Evolutionary conservation across 1,140 invertebrate species (phyloP).

Genomic region (Uloborus diversus): DNA sequence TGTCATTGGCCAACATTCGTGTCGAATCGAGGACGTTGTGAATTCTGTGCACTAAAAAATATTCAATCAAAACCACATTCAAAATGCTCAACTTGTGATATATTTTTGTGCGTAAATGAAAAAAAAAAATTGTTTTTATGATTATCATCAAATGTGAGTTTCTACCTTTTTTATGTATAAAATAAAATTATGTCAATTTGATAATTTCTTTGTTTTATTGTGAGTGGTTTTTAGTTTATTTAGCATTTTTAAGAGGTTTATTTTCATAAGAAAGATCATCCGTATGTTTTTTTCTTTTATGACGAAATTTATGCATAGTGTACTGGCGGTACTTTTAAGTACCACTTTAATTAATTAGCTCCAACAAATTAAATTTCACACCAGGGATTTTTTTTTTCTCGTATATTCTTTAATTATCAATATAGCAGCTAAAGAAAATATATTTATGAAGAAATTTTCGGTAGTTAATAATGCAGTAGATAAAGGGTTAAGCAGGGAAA

Average conservation of each 20-base stretch:
- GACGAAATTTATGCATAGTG: no score
- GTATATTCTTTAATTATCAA: slow-evolving; percentile 2
- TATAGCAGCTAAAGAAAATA: slow-evolving; percentile 5
- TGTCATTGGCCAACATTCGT: slow-evolving; percentile 35
- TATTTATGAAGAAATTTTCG: slow-evolving; percentile 1
- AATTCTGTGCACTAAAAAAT: slow-evolving; percentile 24
- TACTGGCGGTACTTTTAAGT: no score
- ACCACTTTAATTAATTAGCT: no score
- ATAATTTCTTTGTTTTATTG: slow-evolving; percentile 26
- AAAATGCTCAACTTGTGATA: slow-evolving; percentile 27
- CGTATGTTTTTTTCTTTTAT: no score
- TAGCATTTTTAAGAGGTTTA: no score
- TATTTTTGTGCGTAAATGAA: slow-evolving; percentile 26
- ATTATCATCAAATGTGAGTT: slow-evolving; percentile 32
- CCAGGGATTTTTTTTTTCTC: no score
- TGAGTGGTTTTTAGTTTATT: no score
- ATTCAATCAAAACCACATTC: slow-evolving; percentile 25
- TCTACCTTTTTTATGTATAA: slow-evolving; percentile 25
- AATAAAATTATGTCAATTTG: slow-evolving; percentile 28
- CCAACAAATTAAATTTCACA: no score
- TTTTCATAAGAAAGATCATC: no score
- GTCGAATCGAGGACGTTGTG: slow-evolving; percentile 35
- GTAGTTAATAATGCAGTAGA: background rate
- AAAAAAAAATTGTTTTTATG: slow-evolving; percentile 12
- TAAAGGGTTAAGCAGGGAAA: background rate